phyloP scores from a whole-genome alignment of 2,888 invertebrate genomes.

The Euproctis similis region DNA sequence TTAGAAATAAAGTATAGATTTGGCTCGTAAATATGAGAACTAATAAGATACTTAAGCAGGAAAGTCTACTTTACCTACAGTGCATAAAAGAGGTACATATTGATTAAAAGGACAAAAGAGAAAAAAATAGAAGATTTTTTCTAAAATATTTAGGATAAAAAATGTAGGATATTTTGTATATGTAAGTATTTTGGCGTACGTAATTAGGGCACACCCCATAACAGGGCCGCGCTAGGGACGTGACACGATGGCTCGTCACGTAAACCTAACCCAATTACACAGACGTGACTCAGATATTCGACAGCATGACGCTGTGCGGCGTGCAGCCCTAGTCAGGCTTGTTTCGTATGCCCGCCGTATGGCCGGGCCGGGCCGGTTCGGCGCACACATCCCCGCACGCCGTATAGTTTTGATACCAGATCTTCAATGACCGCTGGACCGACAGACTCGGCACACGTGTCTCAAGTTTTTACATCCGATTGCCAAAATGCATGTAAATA shows the following conservation, averaged over 20 bases:
- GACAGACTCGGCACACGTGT: conserved; percentile 77
- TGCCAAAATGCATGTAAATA: conserved; percentile 64
- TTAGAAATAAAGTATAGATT: too few species aligned
- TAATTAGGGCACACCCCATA: conserved; percentile 65
- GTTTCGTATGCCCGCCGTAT: conserved; percentile 67
- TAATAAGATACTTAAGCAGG: too few species aligned
- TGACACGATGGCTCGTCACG: conserved; percentile 59
- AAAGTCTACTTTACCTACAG: too few species aligned
- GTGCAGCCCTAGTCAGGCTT: conserved; percentile 38
- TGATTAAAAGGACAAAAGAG: too few species aligned
- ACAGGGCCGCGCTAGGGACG: conserved; percentile 41
- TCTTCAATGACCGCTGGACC: conserved; percentile 81
- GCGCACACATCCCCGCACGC: conserved; percentile 57
- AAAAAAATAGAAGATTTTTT: too few species aligned
- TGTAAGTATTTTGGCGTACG: conserved; percentile 46
- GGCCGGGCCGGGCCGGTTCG: conserved; percentile 58
- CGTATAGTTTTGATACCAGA: conserved; percentile 63
- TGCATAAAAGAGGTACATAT: too few species aligned
- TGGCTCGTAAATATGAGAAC: too few species aligned
- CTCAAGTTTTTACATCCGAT: conserved; percentile 42
- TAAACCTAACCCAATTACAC: conserved; percentile 72
- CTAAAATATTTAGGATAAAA: too few species aligned
- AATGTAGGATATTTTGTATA: conserved; percentile 15
- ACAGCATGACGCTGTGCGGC: conserved; percentile 38
- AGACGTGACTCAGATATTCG: conserved; percentile 63